Base-by-base conservation (phyloP, 2,797 vertebrate genomes). In the Pangasius djambal region DNA sequence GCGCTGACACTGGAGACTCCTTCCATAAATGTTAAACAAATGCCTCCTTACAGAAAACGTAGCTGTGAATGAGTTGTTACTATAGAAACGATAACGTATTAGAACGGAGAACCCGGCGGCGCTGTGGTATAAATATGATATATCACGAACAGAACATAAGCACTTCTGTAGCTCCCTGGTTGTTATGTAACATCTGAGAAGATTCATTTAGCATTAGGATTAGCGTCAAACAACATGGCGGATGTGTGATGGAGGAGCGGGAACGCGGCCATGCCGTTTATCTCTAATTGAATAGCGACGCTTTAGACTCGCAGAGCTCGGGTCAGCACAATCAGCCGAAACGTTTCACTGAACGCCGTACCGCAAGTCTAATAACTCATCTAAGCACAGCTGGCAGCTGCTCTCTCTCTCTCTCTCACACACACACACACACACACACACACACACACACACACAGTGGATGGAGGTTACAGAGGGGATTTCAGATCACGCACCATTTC, bases 361-460 rank as follows among this genome's bases (percentile, higher is more conserved):
- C 92, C 91, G 91, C 88, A 92, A 94, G 94, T 94, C 95, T 94
- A 95, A 96, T 96, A 96, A 95, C 92, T 94, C 92, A 91, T 77
- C 89, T 91, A 92, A 93, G 93, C 75, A 88, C 70, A 65, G 87
- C 93, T 95, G 94, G 94, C 93, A 95, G 95, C 94, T 59, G 94
- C 37, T 37, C 37, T 37, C 37, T 37, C 37, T 37, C 37, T 37
- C 37, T 37, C 37, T 34, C 50, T 37, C 52, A 59, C 78, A 81
- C 79, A 83, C 57, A 83, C 87, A 93, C 92, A 57, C 50, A 59
- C 52, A 59, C 78, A 81, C 79, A 83, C 57, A 83, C 87, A 93
- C 92, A 91, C 84, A 90, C 93, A 94, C 94, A 94, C 88, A 92
- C 86, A 92, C 93, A 91, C 84, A 91, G 20, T 91, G 90, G 67